phyloP scores from a whole-genome alignment of 2,888 invertebrate species.

The Hypomecis punctinalis region DNA sequence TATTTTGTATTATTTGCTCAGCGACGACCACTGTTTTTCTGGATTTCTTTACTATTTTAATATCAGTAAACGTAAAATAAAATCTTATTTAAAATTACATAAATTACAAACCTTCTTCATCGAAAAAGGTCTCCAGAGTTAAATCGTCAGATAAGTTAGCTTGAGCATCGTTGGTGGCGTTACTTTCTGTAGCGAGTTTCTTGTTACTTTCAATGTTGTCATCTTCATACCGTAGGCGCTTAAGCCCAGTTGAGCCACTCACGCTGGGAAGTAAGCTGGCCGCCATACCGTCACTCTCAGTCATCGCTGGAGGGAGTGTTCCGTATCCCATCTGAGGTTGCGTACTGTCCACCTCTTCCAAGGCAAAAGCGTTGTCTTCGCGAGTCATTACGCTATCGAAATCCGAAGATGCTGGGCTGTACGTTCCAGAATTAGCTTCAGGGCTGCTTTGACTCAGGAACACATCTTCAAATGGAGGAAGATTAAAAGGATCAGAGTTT shows the following conservation, averaged over 20 bases:
- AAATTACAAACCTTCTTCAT: constrained; percentile 52
- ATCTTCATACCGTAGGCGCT: constrained; percentile 48
- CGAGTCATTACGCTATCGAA: background rate
- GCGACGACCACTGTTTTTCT: too few relatives aligned
- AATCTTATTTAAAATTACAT: background rate
- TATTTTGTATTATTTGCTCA: too few relatives aligned
- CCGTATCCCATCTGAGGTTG: constrained; percentile 14
- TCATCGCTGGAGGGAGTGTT: constrained; percentile 9
- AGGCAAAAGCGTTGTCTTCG: background rate
- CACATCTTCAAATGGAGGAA: constrained; percentile 1
- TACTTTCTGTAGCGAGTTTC: constrained; percentile 40
- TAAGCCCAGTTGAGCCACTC: constrained; percentile 40
- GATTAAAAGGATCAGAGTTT: background rate
- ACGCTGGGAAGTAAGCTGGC: too few relatives aligned
- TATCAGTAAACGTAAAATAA: background rate
- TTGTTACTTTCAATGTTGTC: constrained; percentile 46
- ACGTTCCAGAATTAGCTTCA: constrained; percentile 5
- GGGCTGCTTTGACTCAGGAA: constrained; percentile 9
- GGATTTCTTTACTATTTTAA: background rate
- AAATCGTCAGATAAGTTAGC: constrained; percentile 27
- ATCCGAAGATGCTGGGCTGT: constrained; percentile 8
- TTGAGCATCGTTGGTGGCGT: background rate
- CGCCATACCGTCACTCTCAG: background rate
- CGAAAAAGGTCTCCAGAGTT: constrained; percentile 51
- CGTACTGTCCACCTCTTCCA: background rate